Conservation (phyloP, 35 echinoderm and acorn worm species). For the Eucidaris tribuloides region DNA sequence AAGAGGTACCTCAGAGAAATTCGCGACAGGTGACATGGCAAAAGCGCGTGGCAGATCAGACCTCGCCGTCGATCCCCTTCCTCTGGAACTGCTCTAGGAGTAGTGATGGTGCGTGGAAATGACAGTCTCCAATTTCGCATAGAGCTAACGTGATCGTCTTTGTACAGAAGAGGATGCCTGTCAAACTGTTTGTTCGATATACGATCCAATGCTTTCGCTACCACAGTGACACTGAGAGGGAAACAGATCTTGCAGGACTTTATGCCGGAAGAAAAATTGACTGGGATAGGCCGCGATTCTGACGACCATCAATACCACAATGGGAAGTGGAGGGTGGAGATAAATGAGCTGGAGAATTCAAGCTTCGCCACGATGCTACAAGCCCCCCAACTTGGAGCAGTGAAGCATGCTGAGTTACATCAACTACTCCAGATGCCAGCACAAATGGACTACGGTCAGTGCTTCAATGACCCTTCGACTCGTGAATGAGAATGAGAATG, state of each 20-base stretch:
- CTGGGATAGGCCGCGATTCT: constrained; percentile 34
- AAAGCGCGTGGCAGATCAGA: constrained; percentile 3
- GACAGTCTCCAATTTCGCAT: constrained; percentile 32
- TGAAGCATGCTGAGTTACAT: background rate
- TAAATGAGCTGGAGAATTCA: background rate
- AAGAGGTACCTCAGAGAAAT: background rate
- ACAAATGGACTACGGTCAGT: constrained; percentile 2
- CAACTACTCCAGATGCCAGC: constrained; percentile 33
- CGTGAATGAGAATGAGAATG: background rate
- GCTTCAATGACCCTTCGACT: background rate
- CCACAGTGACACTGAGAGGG: constrained; percentile 11
- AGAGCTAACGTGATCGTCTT: constrained; percentile 10
- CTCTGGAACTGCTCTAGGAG: constrained; percentile 21
- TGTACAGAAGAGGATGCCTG: constrained; percentile 26
- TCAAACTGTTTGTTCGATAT: constrained; percentile 31
- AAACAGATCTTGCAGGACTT: constrained; percentile 61
- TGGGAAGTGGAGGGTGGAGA: constrained; percentile 1
- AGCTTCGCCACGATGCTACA: constrained; percentile 23
- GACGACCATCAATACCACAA: background rate
- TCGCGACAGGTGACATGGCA: constrained; percentile 22
- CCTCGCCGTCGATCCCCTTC: background rate
- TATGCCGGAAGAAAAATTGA: constrained; percentile 26
- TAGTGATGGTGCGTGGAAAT: background rate
- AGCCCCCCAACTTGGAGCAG: constrained; percentile 22
- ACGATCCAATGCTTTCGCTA: constrained; percentile 18